Percentiles rank a stretch among this genome's conserved stretches.
phyloP scores from a whole-genome alignment of 2,113 vertebrate genomes.

The Todiramphus saurophagus region DNA sequence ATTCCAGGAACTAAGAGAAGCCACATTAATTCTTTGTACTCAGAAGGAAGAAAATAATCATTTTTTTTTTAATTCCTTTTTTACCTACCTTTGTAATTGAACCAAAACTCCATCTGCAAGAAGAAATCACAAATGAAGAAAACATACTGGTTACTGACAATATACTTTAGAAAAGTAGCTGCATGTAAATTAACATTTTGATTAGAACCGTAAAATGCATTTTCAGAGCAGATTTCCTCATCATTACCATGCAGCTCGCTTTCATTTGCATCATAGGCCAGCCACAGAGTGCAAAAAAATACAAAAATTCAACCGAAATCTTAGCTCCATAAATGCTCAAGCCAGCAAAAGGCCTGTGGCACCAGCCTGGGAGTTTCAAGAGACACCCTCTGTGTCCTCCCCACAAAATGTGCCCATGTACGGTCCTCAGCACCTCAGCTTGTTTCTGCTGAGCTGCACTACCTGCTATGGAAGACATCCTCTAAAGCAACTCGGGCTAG shows the following conservation, averaged over 20 bases:
- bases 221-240: background rate
- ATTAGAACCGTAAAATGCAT: background rate
- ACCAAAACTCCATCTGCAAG: conserved; percentile 88
- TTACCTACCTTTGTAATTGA: conserved; percentile 77
- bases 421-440: background rate
- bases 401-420: rapidly evolving
- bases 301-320: background rate
- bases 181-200: background rate
- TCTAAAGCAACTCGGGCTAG: background rate
- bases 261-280: background rate
- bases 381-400: background rate
- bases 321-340: background rate
- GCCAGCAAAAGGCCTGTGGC: background rate
- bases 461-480: background rate
- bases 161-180: background rate
- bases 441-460: background rate
- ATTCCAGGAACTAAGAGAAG: background rate
- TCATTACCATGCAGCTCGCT: background rate
- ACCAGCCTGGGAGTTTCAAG: too few relatives aligned
- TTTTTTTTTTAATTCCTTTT: background rate
- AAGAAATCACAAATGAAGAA: background rate
- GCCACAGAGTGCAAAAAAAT: background rate
- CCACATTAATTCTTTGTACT: background rate
- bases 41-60: background rate
- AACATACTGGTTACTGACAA: background rate